Evolutionary conservation across 2,797 vertebrate species (phyloP).

Genomic region (Mus spretus): DNA sequence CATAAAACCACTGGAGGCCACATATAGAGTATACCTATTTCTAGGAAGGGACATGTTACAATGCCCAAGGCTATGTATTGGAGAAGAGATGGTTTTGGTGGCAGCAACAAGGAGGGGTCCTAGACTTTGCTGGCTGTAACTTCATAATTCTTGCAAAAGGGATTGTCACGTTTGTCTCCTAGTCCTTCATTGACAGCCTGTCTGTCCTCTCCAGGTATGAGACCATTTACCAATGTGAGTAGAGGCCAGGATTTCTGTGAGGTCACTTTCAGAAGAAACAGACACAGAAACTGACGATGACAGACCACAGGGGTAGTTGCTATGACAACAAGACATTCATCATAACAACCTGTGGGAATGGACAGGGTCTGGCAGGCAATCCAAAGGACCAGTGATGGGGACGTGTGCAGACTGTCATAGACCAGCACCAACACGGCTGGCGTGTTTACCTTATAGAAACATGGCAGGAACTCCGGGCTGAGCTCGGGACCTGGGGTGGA

Average conservation of each 20-base stretch:
- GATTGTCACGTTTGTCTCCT: rapidly evolving
- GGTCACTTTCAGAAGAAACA: slow-evolving; percentile 55
- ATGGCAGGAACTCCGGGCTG: neutral
- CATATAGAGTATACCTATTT: neutral
- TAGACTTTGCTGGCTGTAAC: neutral
- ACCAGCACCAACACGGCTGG: neutral
- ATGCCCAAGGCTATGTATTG: neutral
- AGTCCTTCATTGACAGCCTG: neutral
- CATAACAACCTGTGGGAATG: neutral
- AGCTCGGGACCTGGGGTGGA: neutral
- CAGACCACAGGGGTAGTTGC: slow-evolving; percentile 60
- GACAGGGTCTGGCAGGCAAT: neutral
- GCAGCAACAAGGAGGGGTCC: neutral
- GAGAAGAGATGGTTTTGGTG: neutral
- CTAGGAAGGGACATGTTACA: neutral
- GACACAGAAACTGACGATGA: slow-evolving; percentile 38
- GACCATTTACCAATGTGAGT: neutral
- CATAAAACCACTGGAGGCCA: neutral
- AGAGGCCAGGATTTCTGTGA: slow-evolving; percentile 20
- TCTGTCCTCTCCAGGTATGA: neutral
- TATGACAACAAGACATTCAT: slow-evolving; percentile 50
- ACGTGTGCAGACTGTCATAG: neutral
- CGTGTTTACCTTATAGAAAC: neutral
- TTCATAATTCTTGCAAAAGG: neutral
- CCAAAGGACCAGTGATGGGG: neutral